phyloP scores from a whole-genome alignment of 2,888 invertebrate genomes.

The Cynaeus angustus region DNA sequence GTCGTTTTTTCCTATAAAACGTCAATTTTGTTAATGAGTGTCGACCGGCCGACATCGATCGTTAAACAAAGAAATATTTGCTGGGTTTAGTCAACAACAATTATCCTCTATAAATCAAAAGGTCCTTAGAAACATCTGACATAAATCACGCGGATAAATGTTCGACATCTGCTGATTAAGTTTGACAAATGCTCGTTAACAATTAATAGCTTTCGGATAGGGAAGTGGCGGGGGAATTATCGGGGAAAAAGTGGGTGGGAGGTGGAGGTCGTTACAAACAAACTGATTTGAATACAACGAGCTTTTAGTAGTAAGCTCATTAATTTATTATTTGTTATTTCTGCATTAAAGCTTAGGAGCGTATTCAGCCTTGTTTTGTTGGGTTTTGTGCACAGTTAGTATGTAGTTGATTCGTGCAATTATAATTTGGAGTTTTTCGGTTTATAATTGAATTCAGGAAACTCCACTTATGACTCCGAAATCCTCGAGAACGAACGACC shows the following conservation, averaged over 20 bases:
- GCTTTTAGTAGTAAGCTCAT: background rate
- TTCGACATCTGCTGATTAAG: constrained; percentile 47
- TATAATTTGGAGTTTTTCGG: no score
- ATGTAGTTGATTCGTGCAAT: background rate
- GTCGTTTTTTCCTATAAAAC: constrained; percentile 4
- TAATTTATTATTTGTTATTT: background rate
- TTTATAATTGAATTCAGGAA: no score
- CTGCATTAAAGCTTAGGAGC: background rate
- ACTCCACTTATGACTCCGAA: no score
- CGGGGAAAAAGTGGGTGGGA: constrained; percentile 6
- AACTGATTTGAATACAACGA: background rate
- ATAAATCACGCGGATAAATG: constrained; percentile 45
- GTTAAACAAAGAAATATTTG: constrained; percentile 42
- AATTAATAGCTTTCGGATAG: constrained; percentile 43
- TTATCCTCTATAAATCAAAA: constrained; percentile 43
- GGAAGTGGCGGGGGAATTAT: constrained; percentile 30
- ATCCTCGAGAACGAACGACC: no score
- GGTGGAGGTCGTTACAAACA: background rate
- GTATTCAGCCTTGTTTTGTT: no score
- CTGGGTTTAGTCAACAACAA: constrained; percentile 44
- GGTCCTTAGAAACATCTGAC: constrained; percentile 44
- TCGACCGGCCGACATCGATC: constrained; percentile 17
- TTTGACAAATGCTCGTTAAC: constrained; percentile 48
- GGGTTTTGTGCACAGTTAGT: no score
- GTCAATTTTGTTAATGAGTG: constrained; percentile 23